These are phyloP conservation scores for Sitophilus oryzae DNA, from an alignment of 1,140 invertebrate species.

Conservation along the genomic window DNA sequence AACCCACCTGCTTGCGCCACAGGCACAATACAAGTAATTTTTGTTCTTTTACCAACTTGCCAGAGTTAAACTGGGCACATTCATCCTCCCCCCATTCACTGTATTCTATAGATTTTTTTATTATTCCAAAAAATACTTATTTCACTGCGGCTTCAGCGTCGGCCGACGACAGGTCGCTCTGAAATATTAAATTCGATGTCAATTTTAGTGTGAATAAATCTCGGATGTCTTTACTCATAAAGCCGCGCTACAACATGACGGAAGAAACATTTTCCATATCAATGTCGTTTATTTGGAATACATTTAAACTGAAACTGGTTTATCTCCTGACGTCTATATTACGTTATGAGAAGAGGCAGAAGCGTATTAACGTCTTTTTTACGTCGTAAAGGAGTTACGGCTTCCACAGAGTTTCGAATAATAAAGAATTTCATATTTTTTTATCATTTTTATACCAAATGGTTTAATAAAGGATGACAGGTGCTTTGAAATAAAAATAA, in stretches of 20 bases:
- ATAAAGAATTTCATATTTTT: too few species aligned
- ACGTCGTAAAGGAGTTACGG: too few species aligned
- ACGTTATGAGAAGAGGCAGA: neutral
- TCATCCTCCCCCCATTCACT: neutral
- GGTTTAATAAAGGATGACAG: too few species aligned
- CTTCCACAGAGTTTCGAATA: too few species aligned
- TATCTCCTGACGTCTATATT: neutral
- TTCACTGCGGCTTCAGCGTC: neutral
- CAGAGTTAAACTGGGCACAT: neutral
- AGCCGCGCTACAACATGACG: neutral
- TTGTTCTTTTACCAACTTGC: neutral
- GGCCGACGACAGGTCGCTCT: neutral
- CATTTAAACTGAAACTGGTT: neutral
- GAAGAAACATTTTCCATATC: neutral
- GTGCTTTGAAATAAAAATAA: too few species aligned
- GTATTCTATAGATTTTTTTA: neutral
- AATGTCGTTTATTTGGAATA: neutral
- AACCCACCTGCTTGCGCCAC: too few species aligned
- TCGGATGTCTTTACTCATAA: neutral
- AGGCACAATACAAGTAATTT: neutral
- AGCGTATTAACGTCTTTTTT: neutral
- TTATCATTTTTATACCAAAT: too few species aligned
- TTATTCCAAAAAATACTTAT: neutral
- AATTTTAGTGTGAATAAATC: neutral
- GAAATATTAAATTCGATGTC: neutral